Evolutionary conservation across 2,113 vertebrate species (phyloP).

Genomic region (Myrmecophaga tridactyla): DNA sequence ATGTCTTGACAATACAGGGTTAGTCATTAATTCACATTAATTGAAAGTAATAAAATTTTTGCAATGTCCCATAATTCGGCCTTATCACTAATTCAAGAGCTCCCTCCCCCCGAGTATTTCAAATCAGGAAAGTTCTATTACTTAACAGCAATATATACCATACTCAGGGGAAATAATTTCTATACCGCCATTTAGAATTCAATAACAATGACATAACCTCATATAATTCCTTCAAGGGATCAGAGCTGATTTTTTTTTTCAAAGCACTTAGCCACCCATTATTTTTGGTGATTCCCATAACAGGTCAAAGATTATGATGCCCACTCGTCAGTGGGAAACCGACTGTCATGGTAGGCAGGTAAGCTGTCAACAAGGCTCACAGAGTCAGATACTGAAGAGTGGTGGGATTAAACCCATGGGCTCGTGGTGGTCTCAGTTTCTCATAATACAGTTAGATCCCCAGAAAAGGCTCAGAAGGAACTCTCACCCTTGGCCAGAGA

Average conservation of each 20-base stretch:
- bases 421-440: not conserved
- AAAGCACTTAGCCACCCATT: not conserved
- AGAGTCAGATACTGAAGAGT: not conserved
- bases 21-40: slow-evolving; percentile 68
- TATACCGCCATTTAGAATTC: slow-evolving; percentile 53
- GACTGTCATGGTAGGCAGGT: not conserved
- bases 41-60: slow-evolving; percentile 71
- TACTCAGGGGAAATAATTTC: slow-evolving; percentile 71
- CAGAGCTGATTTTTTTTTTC: not conserved
- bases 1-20: slow-evolving; percentile 2
- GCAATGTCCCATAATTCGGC: slow-evolving; percentile 58
- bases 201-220: not conserved
- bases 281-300: not conserved
- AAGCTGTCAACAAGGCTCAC: not conserved
- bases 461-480: not conserved
- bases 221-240: slow-evolving; percentile 1
- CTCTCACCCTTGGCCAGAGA: not conserved
- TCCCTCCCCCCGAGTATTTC: slow-evolving; percentile 19
- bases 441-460: not conserved
- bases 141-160: slow-evolving; percentile 63
- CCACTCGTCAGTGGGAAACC: not conserved
- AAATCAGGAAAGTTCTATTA: slow-evolving; percentile 69
- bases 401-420: not conserved
- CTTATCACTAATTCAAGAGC: slow-evolving; percentile 64
- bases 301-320: not conserved